Base-by-base conservation (phyloP, 2,888 invertebrate genomes). In the Synergus itoensis region DNA sequence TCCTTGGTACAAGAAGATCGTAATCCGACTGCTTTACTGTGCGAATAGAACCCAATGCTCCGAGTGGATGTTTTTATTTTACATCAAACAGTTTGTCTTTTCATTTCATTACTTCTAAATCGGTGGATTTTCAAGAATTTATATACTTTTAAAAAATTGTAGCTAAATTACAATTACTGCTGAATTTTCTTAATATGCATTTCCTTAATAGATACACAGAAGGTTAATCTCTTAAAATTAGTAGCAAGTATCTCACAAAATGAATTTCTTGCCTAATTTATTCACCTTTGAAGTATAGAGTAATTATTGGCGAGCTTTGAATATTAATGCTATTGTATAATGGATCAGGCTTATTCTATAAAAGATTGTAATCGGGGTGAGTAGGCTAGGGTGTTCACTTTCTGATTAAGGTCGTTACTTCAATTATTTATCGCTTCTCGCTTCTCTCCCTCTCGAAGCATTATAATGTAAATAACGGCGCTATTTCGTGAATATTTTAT, bases 11-110 rank as follows among this genome's bases (percentile, higher is more conserved):
- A 21, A 73, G 48, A 53, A 36, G 53, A 36, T 73, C 69, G 28
- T 73, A 73, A 73, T 73, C 69, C 69, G 48, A 73, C 36, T 73
- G 69, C 53, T 53, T 73, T 73, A 53, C 53, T 48, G 48, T 73
- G 48, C 36, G 53, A 36, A 45, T 53, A 4, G 36, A 73, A 53
- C 9, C 36, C 48, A 73, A 53, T 53, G 69, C 48, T 48, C 9
- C 4, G 60, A 21, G 21, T 18, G 21, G 60, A 28, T 67, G 43
- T 53, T 73, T 53, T 73, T 73, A 73, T 73, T 73, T 73, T 48
- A 40, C 28, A 48, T 73, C 53, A 36, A 73, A 18, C 12, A 60
- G 12, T 73, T 73, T 73, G 48, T 73, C 45, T 36, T 73, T n/a
- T 60, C 12, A 1, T 9, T 73, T 36, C 36, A 73, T 36, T 53